These are phyloP conservation scores for Mycalesis mineus DNA, from an alignment of 2,888 invertebrate species.

Conservation along the genomic window DNA sequence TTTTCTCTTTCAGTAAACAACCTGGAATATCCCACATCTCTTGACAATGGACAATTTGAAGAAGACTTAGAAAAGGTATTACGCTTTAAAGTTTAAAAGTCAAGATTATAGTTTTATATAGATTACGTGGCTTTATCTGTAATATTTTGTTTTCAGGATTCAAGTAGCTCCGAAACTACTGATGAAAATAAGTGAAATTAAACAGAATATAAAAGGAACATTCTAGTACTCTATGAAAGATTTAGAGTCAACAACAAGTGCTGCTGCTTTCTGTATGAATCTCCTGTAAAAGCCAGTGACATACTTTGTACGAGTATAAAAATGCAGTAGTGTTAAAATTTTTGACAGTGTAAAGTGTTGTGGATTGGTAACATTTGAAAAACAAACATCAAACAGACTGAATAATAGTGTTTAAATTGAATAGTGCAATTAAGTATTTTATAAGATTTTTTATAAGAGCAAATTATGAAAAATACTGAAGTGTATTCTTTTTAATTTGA, in stretches of 20 bases:
- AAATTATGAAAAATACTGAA: background rate
- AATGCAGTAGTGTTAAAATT: background rate
- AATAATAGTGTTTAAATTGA: background rate
- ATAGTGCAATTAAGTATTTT: background rate
- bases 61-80: constrained; percentile 47
- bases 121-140: background rate
- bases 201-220: background rate
- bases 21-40: constrained; percentile 62
- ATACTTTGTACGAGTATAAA: too few species aligned
- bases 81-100: background rate
- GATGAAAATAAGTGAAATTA: background rate
- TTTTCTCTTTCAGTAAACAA: constrained; percentile 75
- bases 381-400: constrained; percentile 1
- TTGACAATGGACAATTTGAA: constrained; percentile 55
- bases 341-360: background rate
- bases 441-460: background rate
- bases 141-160: background rate
- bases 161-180: background rate
- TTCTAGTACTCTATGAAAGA: background rate
- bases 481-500: background rate
- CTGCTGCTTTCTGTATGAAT: too few species aligned
- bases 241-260: background rate
- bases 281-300: too few species aligned
- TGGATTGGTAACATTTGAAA: background rate
- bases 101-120: background rate